Evolutionary conservation across 2,797 vertebrate genomes (phyloP), one percentile per base, ranked within the genome.

Genomic region (Characodon lateralis): DNA sequence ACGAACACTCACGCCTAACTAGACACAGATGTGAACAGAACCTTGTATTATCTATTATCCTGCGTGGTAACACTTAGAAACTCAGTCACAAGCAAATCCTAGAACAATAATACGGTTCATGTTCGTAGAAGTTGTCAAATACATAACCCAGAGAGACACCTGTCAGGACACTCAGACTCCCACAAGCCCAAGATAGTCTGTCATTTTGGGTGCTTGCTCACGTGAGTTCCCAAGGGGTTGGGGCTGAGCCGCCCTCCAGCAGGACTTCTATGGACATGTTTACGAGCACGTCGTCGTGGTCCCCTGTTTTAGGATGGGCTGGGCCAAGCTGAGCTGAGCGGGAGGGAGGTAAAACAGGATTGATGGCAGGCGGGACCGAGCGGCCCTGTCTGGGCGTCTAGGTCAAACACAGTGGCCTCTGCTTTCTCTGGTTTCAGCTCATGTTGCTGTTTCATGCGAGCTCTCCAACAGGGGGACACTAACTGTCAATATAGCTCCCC

Each of bases 181-280:
- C 85, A 66, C 3, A 79, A 87, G 82, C 89, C 87, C 79, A 88
- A 93, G 89, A 92, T 92, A 92, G 91, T 85, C 72, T 43, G 75
- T 81, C 88, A 84, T 87, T 83, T 77, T 71, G 76, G 83, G 80
- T 43, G 74, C 84, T 39, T 0, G 73, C 80, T 91, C 91, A 92
- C 81, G 81, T 89, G 89, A 90, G 83, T 85, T 84, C 79, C 80
- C 71, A 35, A 73, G 84, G 58, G 88, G 83, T 22, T 82, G 88
- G 87, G 84, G 81, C 87, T 82, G 90, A 85, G 89, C 85, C 35
- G 78, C 74, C 81, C 85, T 87, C 85, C 88, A 82, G 77, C 86
- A 91, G 81, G 92, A 94, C 94, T 94, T 94, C 94, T 94, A 93
- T 93, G 93, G 94, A 85, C 90, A 95, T 94, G 93, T 93, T 94